Conservation (phyloP, 2,113 vertebrate species). For the Embiotoca jacksoni region DNA sequence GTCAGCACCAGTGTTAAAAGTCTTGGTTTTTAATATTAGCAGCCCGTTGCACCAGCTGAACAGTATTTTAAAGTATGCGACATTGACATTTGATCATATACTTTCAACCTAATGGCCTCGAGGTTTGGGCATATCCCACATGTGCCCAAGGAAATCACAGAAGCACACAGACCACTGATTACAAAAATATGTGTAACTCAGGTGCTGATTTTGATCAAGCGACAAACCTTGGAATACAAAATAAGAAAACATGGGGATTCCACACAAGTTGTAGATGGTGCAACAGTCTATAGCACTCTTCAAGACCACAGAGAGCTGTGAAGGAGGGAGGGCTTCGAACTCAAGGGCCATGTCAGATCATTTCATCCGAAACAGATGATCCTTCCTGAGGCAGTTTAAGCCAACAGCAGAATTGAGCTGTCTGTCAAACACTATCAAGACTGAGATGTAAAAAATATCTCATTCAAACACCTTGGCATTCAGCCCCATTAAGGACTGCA, state of each 20-base stretch:
- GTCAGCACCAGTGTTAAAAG: too few relatives aligned
- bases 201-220: too few relatives aligned
- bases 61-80: too few relatives aligned
- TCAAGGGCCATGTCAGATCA: constrained; percentile 9
- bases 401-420: constrained; percentile 12
- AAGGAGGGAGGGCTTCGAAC: background rate
- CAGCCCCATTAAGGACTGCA: background rate
- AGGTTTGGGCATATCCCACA: too few relatives aligned
- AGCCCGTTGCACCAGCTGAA: too few relatives aligned
- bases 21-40: too few relatives aligned
- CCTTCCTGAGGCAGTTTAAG: background rate
- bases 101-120: too few relatives aligned
- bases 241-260: background rate
- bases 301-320: background rate
- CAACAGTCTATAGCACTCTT: background rate
- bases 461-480: constrained; percentile 8
- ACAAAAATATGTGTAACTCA: too few relatives aligned
- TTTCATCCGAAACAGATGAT: constrained; percentile 29
- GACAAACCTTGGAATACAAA: too few relatives aligned
- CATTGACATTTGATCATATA: too few relatives aligned
- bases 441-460: constrained; percentile 17
- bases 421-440: constrained; percentile 18
- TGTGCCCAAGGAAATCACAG: too few relatives aligned
- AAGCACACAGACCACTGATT: too few relatives aligned
- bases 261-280: background rate